Conservation (phyloP, 2,888 invertebrate genomes). For the Lepidocyrtinus sp. region DNA sequence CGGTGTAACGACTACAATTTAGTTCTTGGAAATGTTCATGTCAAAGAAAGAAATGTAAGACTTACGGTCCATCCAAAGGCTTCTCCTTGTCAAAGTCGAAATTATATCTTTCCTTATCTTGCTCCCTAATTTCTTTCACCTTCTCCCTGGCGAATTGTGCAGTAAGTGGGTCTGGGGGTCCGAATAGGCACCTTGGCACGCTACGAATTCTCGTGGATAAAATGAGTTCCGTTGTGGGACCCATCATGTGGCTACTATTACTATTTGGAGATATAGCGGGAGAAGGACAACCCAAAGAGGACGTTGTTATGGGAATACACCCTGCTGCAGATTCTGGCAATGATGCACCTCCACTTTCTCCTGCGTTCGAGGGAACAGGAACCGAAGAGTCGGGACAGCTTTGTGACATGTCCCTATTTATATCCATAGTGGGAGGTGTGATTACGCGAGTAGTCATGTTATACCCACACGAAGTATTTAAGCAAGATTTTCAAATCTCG, state of each 20-base stretch:
- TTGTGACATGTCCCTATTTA: slow-evolving; percentile 54
- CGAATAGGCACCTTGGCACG: slow-evolving; percentile 64
- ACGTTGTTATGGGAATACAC: slow-evolving; percentile 24
- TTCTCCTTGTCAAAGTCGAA: slow-evolving; percentile 67
- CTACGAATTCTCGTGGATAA: slow-evolving; percentile 37
- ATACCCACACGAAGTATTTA: slow-evolving; percentile 21
- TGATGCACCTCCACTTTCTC: slow-evolving; percentile 7
- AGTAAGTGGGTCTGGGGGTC: slow-evolving; percentile 63
- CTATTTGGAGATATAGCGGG: slow-evolving; percentile 47
- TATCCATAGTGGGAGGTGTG: slow-evolving; percentile 59
- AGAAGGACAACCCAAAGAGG: slow-evolving; percentile 45
- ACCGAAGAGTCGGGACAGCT: slow-evolving; percentile 40
- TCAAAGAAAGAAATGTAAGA: not conserved
- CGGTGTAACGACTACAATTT: too few relatives aligned
- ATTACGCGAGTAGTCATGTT: slow-evolving; percentile 57
- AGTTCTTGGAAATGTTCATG: not conserved
- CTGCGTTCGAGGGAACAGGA: slow-evolving; percentile 33
- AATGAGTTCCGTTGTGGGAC: slow-evolving; percentile 28
- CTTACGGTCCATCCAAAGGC: slow-evolving; percentile 67
- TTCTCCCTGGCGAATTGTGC: slow-evolving; percentile 62
- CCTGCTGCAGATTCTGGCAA: not conserved
- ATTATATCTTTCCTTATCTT: slow-evolving; percentile 63
- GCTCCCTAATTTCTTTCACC: slow-evolving; percentile 56
- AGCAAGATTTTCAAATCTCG: not conserved
- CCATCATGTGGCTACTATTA: slow-evolving; percentile 1